A percentile compares a stretch with the other conserved stretches of the same genome.
Evolutionary conservation across 2,888 invertebrate species (phyloP).

Genomic region (Anarsia innoxiella): DNA sequence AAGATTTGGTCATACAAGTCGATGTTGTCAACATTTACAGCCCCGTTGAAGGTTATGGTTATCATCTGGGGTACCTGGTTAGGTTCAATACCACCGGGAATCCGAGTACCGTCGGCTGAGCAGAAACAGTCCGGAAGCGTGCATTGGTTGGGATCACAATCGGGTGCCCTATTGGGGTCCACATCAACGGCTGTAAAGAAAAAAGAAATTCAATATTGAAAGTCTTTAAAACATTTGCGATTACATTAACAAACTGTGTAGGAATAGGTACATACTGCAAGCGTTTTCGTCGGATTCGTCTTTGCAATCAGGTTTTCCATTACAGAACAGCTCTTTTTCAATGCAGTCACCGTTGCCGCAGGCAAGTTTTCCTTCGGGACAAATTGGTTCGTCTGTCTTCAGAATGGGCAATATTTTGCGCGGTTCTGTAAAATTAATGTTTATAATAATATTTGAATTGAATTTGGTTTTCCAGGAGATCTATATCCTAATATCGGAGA

Average conservation of each 20-base stretch:
- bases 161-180: conserved; percentile 94
- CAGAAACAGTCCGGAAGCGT: conserved; percentile 94
- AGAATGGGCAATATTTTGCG: conserved; percentile 91
- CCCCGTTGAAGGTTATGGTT: conserved; percentile 94
- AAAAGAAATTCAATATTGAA: conserved; percentile 4
- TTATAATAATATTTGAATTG: not conserved
- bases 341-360: conserved; percentile 95
- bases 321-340: conserved; percentile 93
- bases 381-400: conserved; percentile 95
- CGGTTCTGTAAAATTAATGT: conserved; percentile 80
- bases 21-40: conserved; percentile 93
- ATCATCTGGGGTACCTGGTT: conserved; percentile 95
- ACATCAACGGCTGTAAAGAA: conserved; percentile 84
- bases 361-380: conserved; percentile 91
- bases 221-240: not conserved
- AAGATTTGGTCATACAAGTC: conserved; percentile 94
- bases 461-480: conserved; percentile 24
- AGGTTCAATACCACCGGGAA: conserved; percentile 88
- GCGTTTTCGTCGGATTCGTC: conserved; percentile 97
- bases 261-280: conserved; percentile 84
- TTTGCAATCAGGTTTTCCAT: conserved; percentile 93
- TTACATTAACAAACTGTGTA: not conserved
- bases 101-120: conserved; percentile 92
- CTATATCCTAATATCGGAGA: conserved; percentile 20
- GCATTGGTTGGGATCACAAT: conserved; percentile 92